Base-by-base conservation (phyloP, 2,113 vertebrate genomes). In the Melanocharis versteri region DNA sequence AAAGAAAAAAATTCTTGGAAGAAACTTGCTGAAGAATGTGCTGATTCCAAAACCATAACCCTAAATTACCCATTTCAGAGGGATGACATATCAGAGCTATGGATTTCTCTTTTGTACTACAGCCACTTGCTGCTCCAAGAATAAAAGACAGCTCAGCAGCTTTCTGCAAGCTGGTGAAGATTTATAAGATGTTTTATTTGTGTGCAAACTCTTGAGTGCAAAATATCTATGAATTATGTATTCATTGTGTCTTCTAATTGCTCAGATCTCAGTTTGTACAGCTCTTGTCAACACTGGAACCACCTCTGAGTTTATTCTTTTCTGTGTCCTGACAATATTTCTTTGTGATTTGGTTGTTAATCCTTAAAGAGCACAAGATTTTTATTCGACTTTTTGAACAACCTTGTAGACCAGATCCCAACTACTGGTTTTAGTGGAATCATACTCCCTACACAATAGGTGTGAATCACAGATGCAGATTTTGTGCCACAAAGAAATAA, bases 41-140 rank as follows among this genome's bases (percentile, higher is more conserved):
- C 96, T 96, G 96, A 97, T 96, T 93, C 89, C 3, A 1, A 97
- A 97, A 66, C 93, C 96, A 94, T 96, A 96, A 95, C 95, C 96
- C 93, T 89, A 94, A 95, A 97, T 95, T 97, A 94, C 75, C 90
- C 87, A 64, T 94, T 95, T 92, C 6, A 5, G 90, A 90, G 84
- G 68, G 80, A 94, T 96, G 96, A 90, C 96, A 89, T 92, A 58
- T 90, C 93, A 80, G 85, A 89, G 73, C 93, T 94, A 39, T 33
- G 75, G 91, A 71, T 89, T 90, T 68, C 83, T 85, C 89, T 94
- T 83, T 79, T 88, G 53, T 85, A 18, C 85, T 70, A 21, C 27
- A 79, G 69, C 91, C 77, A 72, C 95, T 97, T 94, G 89, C 91
- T 96, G 56, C 87, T 92, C 83, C 81, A 75, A n/a, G 89, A 82